These are phyloP conservation scores for Neoascia interrupta DNA, from an alignment of 2,888 invertebrate species.

Conservation along the genomic window DNA sequence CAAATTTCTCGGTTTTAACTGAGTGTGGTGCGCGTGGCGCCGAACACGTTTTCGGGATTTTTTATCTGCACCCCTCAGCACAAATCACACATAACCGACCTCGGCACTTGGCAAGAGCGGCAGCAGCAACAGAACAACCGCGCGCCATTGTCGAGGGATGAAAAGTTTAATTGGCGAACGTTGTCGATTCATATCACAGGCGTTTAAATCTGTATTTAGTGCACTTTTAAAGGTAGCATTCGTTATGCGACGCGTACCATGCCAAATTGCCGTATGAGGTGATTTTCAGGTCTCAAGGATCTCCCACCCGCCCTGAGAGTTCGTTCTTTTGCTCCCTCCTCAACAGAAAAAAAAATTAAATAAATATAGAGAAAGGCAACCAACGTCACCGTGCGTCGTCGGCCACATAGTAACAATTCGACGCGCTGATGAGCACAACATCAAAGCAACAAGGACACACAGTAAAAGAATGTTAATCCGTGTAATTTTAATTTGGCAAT, in stretches of 20 bases:
- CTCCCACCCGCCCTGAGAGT: no score
- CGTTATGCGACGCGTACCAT: conserved; percentile 44
- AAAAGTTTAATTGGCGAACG: conserved; percentile 66
- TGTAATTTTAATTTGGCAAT: conserved; percentile 64
- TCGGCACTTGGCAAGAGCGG: neutral
- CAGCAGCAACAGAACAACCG: conserved; percentile 2
- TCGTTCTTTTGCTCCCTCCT: conserved; percentile 12
- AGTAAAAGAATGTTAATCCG: conserved; percentile 58
- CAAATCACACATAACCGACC: neutral
- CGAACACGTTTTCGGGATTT: conserved; percentile 76
- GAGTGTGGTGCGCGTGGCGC: conserved; percentile 73
- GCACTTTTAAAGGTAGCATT: conserved; percentile 72
- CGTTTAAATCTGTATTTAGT: conserved; percentile 76
- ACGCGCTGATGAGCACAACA: conserved; percentile 55
- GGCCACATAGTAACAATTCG: conserved; percentile 57
- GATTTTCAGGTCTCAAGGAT: conserved; percentile 37
- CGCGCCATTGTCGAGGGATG: conserved; percentile 47
- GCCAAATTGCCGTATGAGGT: conserved; percentile 46
- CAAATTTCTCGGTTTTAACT: conserved; percentile 62
- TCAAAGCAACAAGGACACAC: conserved; percentile 51
- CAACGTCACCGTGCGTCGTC: conserved; percentile 24
- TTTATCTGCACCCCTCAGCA: conserved; percentile 25
- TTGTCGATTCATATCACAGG: conserved; percentile 70
- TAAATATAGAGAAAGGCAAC: conserved; percentile 17
- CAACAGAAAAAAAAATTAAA: conserved; percentile 6